Conservation (phyloP, 2,797 vertebrate species). For the Jordanella pulchra region DNA sequence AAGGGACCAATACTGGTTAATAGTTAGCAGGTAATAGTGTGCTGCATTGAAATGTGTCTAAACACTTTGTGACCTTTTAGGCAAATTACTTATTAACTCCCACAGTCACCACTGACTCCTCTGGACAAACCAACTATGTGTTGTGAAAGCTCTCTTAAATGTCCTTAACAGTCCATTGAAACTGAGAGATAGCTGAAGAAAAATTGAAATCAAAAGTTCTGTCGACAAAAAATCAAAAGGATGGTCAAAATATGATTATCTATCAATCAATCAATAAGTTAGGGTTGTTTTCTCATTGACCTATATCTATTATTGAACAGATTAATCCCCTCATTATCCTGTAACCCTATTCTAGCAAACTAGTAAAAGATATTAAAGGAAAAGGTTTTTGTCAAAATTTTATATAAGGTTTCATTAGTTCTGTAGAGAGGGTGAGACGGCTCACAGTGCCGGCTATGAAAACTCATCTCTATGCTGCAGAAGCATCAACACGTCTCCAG, state of each 20-base stretch:
- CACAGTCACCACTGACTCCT: conserved; percentile 44
- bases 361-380: not conserved
- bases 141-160: not conserved
- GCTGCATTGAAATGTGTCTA: conserved; percentile 42
- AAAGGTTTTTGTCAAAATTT: conserved; percentile 3
- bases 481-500: conserved; percentile 21
- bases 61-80: conserved; percentile 48
- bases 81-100: conserved; percentile 67
- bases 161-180: not conserved
- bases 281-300: no score
- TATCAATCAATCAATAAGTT: no score
- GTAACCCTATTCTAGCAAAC: not conserved
- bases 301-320: no score
- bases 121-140: conserved; percentile 41
- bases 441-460: not conserved
- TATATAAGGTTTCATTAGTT: not conserved
- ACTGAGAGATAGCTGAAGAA: not conserved
- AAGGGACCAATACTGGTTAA: conserved; percentile 22
- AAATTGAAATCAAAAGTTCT: not conserved
- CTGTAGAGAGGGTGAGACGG: conserved; percentile 13
- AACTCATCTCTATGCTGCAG: conserved; percentile 10
- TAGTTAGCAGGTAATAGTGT: conserved; percentile 1
- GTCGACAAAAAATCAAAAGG: not conserved
- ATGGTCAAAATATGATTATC: not conserved
- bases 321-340: not conserved